These are phyloP conservation scores for Strix occidentalis DNA, from an alignment of 2,797 vertebrate genomes.

Conservation along the genomic window DNA sequence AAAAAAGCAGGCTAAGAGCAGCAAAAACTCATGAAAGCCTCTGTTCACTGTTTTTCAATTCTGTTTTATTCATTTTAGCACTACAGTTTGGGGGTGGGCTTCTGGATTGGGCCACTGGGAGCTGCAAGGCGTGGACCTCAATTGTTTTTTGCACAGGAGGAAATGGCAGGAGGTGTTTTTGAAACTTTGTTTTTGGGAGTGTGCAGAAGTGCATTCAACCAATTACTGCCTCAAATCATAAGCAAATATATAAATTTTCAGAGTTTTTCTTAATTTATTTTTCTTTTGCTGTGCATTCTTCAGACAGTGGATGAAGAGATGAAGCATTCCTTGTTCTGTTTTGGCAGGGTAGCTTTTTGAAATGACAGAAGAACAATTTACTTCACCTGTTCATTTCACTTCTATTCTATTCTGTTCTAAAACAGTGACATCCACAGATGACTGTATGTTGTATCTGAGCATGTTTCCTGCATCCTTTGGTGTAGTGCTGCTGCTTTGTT, in stretches of 20 bases:
- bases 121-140: neutral
- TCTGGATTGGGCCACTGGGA: neutral
- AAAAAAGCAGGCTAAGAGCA: neutral
- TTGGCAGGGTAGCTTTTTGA: neutral
- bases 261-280: rapidly evolving
- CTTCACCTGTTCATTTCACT: neutral
- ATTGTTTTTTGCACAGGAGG: neutral
- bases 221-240: neutral
- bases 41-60: neutral
- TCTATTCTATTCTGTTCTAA: neutral
- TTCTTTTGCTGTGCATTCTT: neutral
- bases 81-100: neutral
- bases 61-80: neutral
- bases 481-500: neutral
- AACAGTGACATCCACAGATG: neutral
- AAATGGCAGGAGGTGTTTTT: neutral
- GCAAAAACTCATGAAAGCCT: neutral
- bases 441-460: neutral
- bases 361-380: neutral
- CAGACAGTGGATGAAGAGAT: neutral
- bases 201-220: neutral
- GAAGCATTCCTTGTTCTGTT: neutral
- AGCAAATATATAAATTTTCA: neutral
- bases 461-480: neutral
- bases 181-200: neutral